These are phyloP conservation scores for Synchiropus splendidus DNA, from an alignment of 2,113 vertebrate genomes.

Conservation along the genomic window DNA sequence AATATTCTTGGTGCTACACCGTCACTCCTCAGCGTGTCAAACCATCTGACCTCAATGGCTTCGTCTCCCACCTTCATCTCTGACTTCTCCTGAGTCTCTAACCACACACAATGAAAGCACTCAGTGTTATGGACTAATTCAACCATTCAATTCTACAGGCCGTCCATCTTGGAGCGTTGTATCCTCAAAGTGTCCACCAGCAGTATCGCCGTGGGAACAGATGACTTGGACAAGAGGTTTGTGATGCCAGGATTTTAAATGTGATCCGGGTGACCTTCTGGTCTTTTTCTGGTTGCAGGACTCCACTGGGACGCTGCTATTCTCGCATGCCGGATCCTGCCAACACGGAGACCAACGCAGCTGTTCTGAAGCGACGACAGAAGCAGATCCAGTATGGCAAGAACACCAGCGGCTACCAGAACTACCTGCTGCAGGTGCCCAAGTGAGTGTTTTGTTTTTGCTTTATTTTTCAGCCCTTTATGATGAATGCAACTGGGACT, in stretches of 20 bases:
- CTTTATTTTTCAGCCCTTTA: too few relatives aligned
- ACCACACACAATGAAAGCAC: too few relatives aligned
- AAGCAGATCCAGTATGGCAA: constrained; percentile 83
- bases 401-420: constrained; percentile 74
- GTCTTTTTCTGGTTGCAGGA: constrained; percentile 13
- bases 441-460: constrained; percentile 52
- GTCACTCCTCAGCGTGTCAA: too few relatives aligned
- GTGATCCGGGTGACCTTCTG: background rate
- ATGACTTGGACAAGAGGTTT: constrained; percentile 61
- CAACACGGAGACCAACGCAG: constrained; percentile 70
- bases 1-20: too few relatives aligned
- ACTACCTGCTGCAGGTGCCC: constrained; percentile 74
- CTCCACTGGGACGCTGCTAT: constrained; percentile 30
- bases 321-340: constrained; percentile 42
- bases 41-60: too few relatives aligned
- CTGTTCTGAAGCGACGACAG: constrained; percentile 67
- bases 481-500: too few relatives aligned
- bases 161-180: constrained; percentile 70
- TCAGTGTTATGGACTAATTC: background rate
- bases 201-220: constrained; percentile 76
- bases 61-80: too few relatives aligned
- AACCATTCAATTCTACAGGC: constrained; percentile 28
- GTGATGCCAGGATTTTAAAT: background rate
- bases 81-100: too few relatives aligned
- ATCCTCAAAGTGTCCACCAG: constrained; percentile 70